Evolutionary conservation across 2,113 vertebrate species (phyloP).

Genomic region (Rhagologus leucostigma): DNA sequence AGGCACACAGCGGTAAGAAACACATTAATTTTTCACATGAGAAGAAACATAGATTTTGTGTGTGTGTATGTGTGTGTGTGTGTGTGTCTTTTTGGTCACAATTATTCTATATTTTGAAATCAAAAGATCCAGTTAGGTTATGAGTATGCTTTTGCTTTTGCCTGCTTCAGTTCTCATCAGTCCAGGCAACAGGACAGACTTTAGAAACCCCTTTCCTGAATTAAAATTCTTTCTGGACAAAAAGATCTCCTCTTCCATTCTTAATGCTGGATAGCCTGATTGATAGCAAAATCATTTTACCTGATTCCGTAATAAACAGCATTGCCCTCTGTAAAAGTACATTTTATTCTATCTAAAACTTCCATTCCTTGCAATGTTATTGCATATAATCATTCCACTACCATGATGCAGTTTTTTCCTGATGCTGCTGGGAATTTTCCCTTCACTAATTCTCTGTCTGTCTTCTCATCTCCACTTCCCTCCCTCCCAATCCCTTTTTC

Average conservation of each 20-base stretch:
- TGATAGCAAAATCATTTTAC: not conserved
- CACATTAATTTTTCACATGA: not conserved
- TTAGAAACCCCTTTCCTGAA: not conserved
- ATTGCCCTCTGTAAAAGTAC: not conserved
- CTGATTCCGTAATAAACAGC: not conserved
- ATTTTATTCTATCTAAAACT: not conserved
- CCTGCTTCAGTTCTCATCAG: not conserved
- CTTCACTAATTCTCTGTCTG: not conserved
- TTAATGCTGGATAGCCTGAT: not conserved
- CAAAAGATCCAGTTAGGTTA: not conserved
- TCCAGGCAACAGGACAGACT: not conserved
- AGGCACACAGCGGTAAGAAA: not conserved
- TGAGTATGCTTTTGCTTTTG: not conserved
- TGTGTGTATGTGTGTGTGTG: not conserved
- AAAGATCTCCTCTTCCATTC: not conserved
- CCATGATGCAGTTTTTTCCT: not conserved
- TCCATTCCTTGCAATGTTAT: not conserved
- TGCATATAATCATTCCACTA: not conserved
- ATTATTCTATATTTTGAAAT: not conserved
- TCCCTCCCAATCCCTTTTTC: not conserved
- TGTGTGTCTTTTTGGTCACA: not conserved
- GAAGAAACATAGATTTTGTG: not conserved
- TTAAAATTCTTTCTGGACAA: not conserved
- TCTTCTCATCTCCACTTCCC: not conserved
- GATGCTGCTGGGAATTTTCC: not conserved